phyloP scores from a whole-genome alignment of 2,888 invertebrate species.

The Nebria brevicollis region DNA sequence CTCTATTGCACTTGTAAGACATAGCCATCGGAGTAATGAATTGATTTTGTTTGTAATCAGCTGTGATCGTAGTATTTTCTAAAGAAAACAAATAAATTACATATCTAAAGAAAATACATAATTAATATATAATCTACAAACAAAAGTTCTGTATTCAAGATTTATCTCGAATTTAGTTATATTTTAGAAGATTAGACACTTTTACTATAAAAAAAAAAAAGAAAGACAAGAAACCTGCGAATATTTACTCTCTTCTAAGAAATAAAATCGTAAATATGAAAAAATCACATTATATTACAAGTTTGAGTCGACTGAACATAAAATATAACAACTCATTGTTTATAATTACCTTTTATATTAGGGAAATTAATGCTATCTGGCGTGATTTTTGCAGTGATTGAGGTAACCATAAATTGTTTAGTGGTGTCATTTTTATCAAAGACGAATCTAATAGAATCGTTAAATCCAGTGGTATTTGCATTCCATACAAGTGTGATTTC shows the following conservation, averaged over 20 bases:
- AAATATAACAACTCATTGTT: too few relatives aligned
- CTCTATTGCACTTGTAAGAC: conserved; percentile 78
- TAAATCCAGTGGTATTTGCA: conserved; percentile 51
- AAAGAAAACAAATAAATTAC: conserved; percentile 48
- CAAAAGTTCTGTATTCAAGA: background rate
- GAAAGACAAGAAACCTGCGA: too few relatives aligned
- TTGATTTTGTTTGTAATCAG: conserved; percentile 65
- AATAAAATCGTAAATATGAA: too few relatives aligned
- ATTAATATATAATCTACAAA: conserved; percentile 35
- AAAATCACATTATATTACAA: too few relatives aligned
- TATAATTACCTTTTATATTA: conserved; percentile 43
- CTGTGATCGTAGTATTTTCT: conserved; percentile 59
- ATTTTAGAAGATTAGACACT: too few relatives aligned
- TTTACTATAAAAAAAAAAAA: too few relatives aligned
- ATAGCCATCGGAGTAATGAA: conserved; percentile 72
- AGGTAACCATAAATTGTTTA: conserved; percentile 56
- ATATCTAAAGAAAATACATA: conserved; percentile 20
- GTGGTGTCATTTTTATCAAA: conserved; percentile 62
- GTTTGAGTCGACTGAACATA: too few relatives aligned
- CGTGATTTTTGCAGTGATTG: conserved; percentile 49
- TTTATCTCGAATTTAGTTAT: too few relatives aligned
- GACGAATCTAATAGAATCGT: conserved; percentile 59
- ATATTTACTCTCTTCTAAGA: too few relatives aligned
- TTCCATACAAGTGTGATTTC: conserved; percentile 46
- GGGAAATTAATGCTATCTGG: conserved; percentile 50